Evolutionary conservation across 2,888 invertebrate species (phyloP).

Genomic region (Melinaea menophilus): DNA sequence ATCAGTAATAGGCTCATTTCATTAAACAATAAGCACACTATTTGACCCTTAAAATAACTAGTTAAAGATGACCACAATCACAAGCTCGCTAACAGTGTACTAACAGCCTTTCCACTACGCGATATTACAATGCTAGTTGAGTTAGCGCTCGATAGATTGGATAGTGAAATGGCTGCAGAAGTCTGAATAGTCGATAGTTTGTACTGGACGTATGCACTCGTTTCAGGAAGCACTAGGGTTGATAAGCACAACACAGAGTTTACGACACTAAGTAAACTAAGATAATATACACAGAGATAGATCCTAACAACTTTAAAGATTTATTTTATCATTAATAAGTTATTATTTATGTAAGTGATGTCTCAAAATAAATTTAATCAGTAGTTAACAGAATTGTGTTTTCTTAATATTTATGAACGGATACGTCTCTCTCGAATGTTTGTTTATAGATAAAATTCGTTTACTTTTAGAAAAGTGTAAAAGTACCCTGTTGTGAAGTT

Average conservation of each 20-base stretch:
- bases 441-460: constrained; percentile 22
- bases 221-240: constrained; percentile 62
- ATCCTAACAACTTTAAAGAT: background rate
- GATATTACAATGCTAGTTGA: too few species aligned
- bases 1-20: too few species aligned
- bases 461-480: constrained; percentile 61
- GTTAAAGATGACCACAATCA: too few species aligned
- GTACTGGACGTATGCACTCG: constrained; percentile 26
- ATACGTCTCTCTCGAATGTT: constrained; percentile 21
- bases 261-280: constrained; percentile 11
- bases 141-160: too few species aligned
- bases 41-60: too few species aligned
- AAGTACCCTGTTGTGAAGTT: constrained; percentile 59
- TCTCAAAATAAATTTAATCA: background rate
- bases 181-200: background rate
- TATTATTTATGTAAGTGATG: background rate
- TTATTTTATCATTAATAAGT: too few species aligned
- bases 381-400: background rate
- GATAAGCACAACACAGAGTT: constrained; percentile 72
- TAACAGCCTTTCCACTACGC: too few species aligned
- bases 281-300: background rate
- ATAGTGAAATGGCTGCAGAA: too few species aligned
- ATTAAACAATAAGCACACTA: too few species aligned
- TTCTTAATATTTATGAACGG: background rate
- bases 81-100: too few species aligned